Conservation (phyloP, 2,888 invertebrate genomes). For the Ommatoiulus sabulosus region DNA sequence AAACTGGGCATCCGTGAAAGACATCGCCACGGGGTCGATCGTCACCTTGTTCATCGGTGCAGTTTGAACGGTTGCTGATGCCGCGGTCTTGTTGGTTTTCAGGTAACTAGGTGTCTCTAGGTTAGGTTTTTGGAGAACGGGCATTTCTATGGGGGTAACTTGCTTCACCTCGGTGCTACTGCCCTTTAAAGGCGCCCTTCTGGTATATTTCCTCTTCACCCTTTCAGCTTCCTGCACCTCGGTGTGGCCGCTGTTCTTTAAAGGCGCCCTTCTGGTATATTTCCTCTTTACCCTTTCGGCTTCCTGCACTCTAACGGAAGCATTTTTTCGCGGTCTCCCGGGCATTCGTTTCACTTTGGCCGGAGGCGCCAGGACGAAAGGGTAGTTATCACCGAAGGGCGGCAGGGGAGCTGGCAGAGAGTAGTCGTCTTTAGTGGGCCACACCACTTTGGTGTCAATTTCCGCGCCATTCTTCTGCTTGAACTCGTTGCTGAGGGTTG, state of each 20-base stretch:
- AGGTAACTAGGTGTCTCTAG: neutral
- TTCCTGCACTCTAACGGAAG: neutral
- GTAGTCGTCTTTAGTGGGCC: constrained; percentile 55
- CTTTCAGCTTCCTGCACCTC: neutral
- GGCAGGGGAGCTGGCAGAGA: neutral
- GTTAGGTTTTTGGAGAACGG: no score
- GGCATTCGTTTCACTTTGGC: neutral
- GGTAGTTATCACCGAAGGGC: neutral
- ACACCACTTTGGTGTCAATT: constrained; percentile 53
- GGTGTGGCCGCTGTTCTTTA: neutral
- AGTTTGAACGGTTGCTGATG: neutral
- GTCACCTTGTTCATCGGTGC: neutral
- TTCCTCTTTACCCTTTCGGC: neutral
- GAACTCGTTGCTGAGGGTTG: neutral
- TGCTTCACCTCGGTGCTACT: neutral
- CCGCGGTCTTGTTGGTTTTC: neutral
- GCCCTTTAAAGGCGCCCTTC: neutral
- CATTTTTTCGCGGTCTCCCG: neutral
- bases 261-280: neutral
- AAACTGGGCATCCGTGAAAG: neutral
- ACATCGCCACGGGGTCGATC: constrained; percentile 35
- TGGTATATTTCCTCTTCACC: neutral
- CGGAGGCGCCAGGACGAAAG: neutral
- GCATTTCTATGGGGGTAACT: neutral
- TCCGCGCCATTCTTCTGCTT: neutral